These are phyloP conservation scores for Cladorhizidae sp. DNA, from an alignment of 37 sponge, comb jelly and placozoan genomes.

Conservation along the genomic window DNA sequence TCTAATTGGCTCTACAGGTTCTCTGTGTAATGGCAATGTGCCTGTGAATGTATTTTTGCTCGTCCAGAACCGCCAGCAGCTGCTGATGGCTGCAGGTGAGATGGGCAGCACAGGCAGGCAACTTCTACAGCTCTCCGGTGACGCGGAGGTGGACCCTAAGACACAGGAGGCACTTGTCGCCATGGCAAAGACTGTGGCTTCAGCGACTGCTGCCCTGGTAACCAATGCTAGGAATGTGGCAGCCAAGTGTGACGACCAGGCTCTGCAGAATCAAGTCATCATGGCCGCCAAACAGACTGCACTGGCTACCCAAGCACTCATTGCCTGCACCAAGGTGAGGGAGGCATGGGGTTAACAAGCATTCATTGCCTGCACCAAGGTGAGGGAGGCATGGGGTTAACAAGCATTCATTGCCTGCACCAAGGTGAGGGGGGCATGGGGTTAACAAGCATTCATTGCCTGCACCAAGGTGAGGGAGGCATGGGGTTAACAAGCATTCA, in stretches of 20 bases:
- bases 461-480: constrained; percentile 71
- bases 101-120: constrained; percentile 76
- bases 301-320: constrained; percentile 82
- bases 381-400: neutral
- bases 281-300: constrained; percentile 89
- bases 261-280: constrained; percentile 79
- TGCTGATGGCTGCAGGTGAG: constrained; percentile 81
- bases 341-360: constrained; percentile 1
- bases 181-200: constrained; percentile 93
- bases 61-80: constrained; percentile 59
- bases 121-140: constrained; percentile 72
- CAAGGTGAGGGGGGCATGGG: too few species aligned
- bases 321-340: constrained; percentile 83
- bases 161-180: constrained; percentile 82
- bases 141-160: constrained; percentile 75
- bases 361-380: constrained; percentile 90
- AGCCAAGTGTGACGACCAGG: constrained; percentile 81
- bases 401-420: too few species aligned
- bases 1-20: too few species aligned
- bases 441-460: constrained; percentile 82
- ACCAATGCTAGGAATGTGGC: constrained; percentile 87
- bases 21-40: too few species aligned
- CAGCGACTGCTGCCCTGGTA: constrained; percentile 89
- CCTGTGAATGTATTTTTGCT: too few species aligned
- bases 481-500: neutral